Evolutionary conservation across 2,797 vertebrate species (phyloP).

Genomic region (Pangasius larnaudii): DNA sequence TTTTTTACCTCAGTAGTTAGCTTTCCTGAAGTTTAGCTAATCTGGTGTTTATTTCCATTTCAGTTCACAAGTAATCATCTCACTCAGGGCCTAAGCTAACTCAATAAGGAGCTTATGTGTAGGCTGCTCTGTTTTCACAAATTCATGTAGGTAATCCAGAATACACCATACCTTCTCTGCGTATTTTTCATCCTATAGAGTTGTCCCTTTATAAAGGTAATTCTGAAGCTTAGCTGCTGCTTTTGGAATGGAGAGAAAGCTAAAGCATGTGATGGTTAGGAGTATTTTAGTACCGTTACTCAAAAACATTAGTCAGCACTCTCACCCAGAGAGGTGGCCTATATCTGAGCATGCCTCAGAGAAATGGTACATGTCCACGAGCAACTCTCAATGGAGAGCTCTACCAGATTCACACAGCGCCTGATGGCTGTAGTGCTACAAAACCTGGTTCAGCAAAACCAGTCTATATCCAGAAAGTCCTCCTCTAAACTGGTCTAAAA

Average conservation of each 20-base stretch:
- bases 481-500: not conserved
- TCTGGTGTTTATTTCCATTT: not conserved
- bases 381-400: not conserved
- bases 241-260: not conserved
- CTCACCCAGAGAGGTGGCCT: not conserved
- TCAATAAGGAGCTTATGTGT: not conserved
- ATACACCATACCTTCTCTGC: not conserved
- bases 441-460: not conserved
- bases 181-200: not conserved
- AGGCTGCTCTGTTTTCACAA: slow-evolving; percentile 9
- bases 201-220: not conserved
- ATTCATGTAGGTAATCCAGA: not conserved
- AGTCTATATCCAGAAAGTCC: not conserved
- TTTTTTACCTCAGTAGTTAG: not conserved
- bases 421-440: not conserved
- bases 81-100: not conserved
- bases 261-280: not conserved
- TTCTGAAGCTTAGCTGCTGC: not conserved
- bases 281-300: not conserved
- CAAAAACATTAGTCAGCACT: not conserved
- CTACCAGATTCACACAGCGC: not conserved
- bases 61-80: not conserved
- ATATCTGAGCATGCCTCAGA: not conserved
- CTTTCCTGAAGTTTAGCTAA: not conserved
- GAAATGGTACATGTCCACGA: not conserved